phyloP scores from a whole-genome alignment of 2,888 invertebrate genomes.

The Exephanes ischioxanthus region DNA sequence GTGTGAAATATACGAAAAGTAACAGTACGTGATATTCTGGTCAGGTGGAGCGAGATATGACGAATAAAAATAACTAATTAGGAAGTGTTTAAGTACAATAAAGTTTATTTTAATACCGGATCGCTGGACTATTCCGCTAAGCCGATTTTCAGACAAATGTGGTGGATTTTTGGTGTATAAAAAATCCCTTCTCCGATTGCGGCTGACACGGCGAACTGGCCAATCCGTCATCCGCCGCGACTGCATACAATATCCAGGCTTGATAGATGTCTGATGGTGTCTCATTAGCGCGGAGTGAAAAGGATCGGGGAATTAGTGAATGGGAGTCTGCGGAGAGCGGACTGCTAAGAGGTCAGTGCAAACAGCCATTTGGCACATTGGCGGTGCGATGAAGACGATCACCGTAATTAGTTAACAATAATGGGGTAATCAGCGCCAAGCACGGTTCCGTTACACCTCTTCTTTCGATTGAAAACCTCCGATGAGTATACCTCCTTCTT shows the following conservation, averaged over 20 bases:
- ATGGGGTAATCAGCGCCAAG: background rate
- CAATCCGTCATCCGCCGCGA: background rate
- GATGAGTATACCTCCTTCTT: background rate
- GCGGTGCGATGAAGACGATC: background rate
- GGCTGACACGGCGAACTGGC: background rate
- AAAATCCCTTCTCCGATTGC: too few species aligned
- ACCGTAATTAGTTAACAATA: background rate
- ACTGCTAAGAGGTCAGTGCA: background rate
- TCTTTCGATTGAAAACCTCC: background rate
- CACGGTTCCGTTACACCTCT: background rate
- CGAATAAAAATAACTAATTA: too few species aligned
- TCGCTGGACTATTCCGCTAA: too few species aligned
- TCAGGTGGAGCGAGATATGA: too few species aligned
- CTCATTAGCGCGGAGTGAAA: background rate
- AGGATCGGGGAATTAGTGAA: background rate
- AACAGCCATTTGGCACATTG: background rate
- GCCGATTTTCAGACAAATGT: too few species aligned
- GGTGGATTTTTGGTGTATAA: too few species aligned
- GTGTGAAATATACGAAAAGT: background rate
- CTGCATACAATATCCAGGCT: background rate
- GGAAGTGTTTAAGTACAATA: too few species aligned
- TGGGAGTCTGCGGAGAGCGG: background rate
- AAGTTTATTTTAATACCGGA: too few species aligned
- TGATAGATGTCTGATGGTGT: background rate
- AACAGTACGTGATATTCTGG: background rate